Evolutionary conservation across 2,113 vertebrate species (phyloP).

Genomic region (Prunella himalayana): DNA sequence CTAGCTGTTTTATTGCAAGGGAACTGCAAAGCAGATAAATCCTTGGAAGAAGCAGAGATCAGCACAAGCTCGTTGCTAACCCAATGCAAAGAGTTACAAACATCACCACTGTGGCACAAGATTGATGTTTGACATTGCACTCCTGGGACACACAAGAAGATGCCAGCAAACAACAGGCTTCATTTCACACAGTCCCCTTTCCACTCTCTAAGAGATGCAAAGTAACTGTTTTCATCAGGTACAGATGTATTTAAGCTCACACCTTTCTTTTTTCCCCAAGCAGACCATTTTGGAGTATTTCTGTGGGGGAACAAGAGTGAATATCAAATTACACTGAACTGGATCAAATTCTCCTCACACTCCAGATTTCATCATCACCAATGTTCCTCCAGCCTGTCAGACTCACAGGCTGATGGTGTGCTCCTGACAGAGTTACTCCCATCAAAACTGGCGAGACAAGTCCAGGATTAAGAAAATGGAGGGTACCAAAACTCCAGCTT

Average conservation of each 20-base stretch:
- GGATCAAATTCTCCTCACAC: not conserved
- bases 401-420: not conserved
- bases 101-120: not conserved
- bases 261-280: conserved; percentile 71
- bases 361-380: not conserved
- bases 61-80: not conserved
- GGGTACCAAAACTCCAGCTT: not conserved
- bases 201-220: not conserved
- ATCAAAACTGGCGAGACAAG: not conserved
- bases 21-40: not conserved
- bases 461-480: not conserved
- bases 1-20: not conserved
- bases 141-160: not conserved
- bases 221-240: not conserved
- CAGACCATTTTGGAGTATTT: conserved; percentile 73
- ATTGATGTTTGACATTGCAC: not conserved
- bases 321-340: not conserved
- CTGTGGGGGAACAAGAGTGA: conserved; percentile 30
- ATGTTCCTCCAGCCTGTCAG: not conserved
- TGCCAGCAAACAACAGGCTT: not conserved
- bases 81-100: not conserved
- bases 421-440: not conserved
- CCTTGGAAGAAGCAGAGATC: not conserved
- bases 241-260: conserved; percentile 20
- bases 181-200: not conserved